A percentile compares a stretch with the other conserved stretches of the same genome.
These are phyloP conservation scores for Synanthedon andrenaeformis DNA, from an alignment of 2,888 invertebrate genomes.

Conservation along the genomic window DNA sequence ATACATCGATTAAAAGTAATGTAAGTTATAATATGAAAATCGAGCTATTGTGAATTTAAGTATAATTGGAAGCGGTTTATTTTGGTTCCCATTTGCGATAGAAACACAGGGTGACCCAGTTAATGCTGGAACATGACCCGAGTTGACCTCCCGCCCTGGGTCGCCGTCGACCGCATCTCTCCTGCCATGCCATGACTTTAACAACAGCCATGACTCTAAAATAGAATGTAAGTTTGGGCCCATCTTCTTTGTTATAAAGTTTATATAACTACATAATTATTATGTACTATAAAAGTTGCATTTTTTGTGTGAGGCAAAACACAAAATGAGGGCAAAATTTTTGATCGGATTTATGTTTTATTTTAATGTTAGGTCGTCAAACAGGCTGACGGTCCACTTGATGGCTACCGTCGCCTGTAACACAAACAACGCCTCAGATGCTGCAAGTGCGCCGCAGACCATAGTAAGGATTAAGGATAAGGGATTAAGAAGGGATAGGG, in stretches of 20 bases:
- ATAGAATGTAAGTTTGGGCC: conserved; percentile 19
- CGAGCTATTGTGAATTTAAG: background rate
- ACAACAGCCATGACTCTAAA: conserved; percentile 16
- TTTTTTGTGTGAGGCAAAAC: background rate
- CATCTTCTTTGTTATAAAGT: conserved; percentile 2
- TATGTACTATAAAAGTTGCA: background rate
- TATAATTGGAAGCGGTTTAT: conserved; percentile 28
- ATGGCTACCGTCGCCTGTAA: too few species aligned
- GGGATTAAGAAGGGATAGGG: too few species aligned
- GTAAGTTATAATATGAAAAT: too few species aligned
- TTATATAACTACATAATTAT: too few species aligned
- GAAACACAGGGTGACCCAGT: conserved; percentile 56
- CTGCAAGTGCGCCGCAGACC: too few species aligned
- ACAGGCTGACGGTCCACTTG: too few species aligned
- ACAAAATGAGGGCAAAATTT: background rate
- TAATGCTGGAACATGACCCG: conserved; percentile 43
- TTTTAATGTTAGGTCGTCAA: too few species aligned
- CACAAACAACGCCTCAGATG: too few species aligned
- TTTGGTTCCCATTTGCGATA: conserved; percentile 37
- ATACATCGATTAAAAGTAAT: too few species aligned
- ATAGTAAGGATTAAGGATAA: too few species aligned
- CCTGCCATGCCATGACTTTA: conserved; percentile 14
- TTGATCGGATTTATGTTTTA: background rate
- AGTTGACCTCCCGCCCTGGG: conserved; percentile 57
- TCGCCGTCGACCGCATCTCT: conserved; percentile 26